A percentile compares a stretch with the other conserved stretches of the same genome.
Conservation (phyloP, 2,113 vertebrate genomes). For the Macquaria australasica region DNA sequence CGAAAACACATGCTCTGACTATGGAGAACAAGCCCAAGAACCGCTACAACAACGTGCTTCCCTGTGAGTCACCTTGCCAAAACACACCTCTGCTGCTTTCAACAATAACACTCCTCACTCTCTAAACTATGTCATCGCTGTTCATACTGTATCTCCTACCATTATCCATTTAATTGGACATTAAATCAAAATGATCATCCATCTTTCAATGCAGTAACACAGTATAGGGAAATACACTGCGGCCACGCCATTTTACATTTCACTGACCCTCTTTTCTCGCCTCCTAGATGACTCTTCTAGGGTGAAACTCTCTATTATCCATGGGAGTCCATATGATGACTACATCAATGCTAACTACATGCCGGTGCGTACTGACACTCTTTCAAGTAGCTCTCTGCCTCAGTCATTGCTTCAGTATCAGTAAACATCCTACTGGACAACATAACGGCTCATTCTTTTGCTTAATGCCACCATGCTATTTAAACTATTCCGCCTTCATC, state of each 20-base stretch:
- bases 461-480: conserved; percentile 5
- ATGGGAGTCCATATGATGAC: conserved; percentile 85
- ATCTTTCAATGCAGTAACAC: not conserved
- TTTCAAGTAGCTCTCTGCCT: conserved; percentile 10
- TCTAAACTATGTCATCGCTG: not conserved
- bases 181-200: not conserved
- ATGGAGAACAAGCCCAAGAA: conserved; percentile 95
- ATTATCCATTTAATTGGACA: not conserved
- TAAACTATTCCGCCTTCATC: not conserved
- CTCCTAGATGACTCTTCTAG: conserved; percentile 92
- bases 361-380: conserved; percentile 86
- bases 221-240: accelerated
- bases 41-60: conserved; percentile 96
- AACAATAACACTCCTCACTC: conserved; percentile 3
- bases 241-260: not conserved
- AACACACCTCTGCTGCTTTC: conserved; percentile 27
- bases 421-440: not conserved
- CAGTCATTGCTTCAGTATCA: conserved; percentile 27
- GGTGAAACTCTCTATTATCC: conserved; percentile 91
- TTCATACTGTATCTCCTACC: not conserved
- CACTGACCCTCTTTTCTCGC: conserved; percentile 36
- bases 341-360: conserved; percentile 98
- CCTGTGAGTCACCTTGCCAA: conserved; percentile 88
- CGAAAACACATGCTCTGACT: conserved; percentile 86
- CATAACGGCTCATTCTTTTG: conserved; percentile 1